Conservation (phyloP, 2,113 vertebrate genomes). For the Etia nguti region DNA sequence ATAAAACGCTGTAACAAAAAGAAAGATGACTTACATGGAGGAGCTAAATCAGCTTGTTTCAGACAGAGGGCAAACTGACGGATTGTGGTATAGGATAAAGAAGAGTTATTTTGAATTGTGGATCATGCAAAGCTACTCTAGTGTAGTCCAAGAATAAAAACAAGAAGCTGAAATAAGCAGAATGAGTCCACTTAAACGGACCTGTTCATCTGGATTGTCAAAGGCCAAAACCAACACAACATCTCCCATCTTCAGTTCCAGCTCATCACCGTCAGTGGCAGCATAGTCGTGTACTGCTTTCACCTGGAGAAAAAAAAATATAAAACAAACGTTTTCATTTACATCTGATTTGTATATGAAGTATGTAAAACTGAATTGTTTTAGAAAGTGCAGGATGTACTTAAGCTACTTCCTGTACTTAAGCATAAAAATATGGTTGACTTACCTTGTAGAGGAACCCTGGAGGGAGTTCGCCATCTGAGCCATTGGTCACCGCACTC, state of each 20-base stretch:
- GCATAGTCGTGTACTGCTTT: conserved; percentile 90
- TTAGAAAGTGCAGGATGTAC: neutral
- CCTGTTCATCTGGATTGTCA: conserved; percentile 92
- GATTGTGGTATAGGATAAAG: neutral
- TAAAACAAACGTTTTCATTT: neutral
- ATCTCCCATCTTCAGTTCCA: conserved; percentile 87
- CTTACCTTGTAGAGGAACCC: conserved; percentile 90
- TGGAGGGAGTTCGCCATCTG: conserved; percentile 82
- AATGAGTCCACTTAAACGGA: conserved; percentile 30
- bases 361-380: neutral
- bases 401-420: neutral
- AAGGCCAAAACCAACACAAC: conserved; percentile 88
- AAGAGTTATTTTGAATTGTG: neutral
- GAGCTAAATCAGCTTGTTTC: neutral
- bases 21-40: neutral
- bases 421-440: neutral
- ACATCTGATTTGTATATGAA: neutral
- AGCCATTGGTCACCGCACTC: conserved; percentile 81
- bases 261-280: conserved; percentile 86
- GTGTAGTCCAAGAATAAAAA: neutral
- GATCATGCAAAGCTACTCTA: neutral
- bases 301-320: conserved; percentile 74
- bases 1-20: neutral
- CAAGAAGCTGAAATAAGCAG: neutral
- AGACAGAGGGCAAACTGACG: neutral